Conservation (phyloP, 2,797 vertebrate species). For the Tarsius wallacei region DNA sequence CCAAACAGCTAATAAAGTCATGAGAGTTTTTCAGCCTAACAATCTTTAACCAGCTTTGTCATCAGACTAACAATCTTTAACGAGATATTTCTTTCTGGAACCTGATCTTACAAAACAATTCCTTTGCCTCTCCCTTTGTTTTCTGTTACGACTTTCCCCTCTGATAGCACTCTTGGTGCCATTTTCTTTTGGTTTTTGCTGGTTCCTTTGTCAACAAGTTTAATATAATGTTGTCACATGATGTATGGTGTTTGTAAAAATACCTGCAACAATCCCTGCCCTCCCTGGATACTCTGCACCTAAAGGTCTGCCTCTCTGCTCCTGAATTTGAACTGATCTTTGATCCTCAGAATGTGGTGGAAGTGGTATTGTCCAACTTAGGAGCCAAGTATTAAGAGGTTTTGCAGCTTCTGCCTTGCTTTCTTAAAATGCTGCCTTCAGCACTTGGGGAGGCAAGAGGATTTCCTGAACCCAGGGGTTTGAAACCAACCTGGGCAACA, state of each 20-base stretch:
- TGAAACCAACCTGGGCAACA: no score
- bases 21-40: neutral
- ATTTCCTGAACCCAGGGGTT: no score
- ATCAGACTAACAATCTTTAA: conserved; percentile 16
- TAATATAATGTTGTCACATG: no score
- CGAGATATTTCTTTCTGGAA: neutral
- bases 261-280: neutral
- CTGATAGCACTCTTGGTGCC: neutral
- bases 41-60: neutral
- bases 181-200: neutral
- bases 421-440: no score
- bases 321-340: neutral
- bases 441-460: no score
- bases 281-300: neutral
- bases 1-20: conserved; percentile 25
- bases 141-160: neutral
- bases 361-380: neutral
- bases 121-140: neutral
- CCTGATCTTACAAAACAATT: neutral
- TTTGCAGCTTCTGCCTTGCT: no score
- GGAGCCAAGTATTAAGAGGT: neutral
- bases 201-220: neutral
- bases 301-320: neutral
- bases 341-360: neutral
- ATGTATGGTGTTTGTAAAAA: neutral